Conservation (phyloP, 1,140 invertebrate species). For the Apis laboriosa region DNA sequence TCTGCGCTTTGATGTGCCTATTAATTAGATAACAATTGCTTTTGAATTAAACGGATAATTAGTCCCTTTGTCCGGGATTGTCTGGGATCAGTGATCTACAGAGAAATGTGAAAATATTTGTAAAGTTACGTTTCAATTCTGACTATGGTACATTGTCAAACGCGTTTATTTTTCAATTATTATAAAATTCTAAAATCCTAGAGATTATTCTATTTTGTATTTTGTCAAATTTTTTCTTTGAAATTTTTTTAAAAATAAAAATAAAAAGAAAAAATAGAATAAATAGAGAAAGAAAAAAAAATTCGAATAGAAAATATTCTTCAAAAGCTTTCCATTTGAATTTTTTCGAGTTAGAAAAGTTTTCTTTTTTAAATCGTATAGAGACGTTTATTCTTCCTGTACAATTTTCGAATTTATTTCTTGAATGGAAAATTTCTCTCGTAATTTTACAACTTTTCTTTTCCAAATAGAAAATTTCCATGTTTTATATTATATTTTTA, state of each 20-base stretch:
- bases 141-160: not conserved
- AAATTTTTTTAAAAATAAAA: not conserved
- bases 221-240: not conserved
- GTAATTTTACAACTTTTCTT: too few species aligned
- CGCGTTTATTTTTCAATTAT: not conserved
- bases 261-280: not conserved
- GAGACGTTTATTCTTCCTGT: too few species aligned
- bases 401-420: not conserved
- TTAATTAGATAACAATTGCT: conserved; percentile 33
- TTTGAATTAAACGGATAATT: conserved; percentile 19
- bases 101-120: not conserved
- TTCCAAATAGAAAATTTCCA: not conserved
- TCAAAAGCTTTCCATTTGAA: too few species aligned
- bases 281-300: too few species aligned
- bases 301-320: too few species aligned
- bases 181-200: not conserved
- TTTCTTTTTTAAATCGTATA: too few species aligned
- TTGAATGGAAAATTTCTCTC: not conserved
- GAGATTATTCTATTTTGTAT: not conserved
- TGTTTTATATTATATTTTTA: not conserved
- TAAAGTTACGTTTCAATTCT: not conserved
- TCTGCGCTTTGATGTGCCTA: conserved; percentile 47
- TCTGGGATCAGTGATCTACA: not conserved
- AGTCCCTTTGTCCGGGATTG: not conserved
- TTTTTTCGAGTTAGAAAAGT: too few species aligned